These are phyloP conservation scores for Otus sunia DNA, from an alignment of 2,113 vertebrate genomes.

Conservation along the genomic window DNA sequence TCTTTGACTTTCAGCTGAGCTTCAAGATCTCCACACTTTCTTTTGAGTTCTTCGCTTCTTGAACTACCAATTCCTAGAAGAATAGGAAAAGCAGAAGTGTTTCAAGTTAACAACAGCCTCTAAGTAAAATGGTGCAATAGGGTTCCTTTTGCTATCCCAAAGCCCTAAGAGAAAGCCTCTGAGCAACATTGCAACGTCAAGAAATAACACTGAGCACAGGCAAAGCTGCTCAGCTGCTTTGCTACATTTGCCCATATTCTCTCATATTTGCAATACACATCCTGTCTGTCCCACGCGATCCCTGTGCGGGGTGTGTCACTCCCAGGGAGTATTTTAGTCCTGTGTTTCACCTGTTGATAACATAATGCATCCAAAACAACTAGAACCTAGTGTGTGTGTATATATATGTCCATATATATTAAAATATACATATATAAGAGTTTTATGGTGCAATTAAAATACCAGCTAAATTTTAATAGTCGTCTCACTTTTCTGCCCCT, in stretches of 20 bases:
- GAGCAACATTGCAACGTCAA: neutral
- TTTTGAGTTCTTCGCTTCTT: constrained; percentile 83
- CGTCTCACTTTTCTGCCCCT: neutral
- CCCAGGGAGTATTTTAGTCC: neutral
- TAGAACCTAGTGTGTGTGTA: neutral
- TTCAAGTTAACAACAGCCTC: neutral
- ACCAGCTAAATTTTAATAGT: neutral
- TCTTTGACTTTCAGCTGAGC: constrained; percentile 88
- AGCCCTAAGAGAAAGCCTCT: neutral
- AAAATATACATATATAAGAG: neutral
- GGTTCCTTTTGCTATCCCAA: neutral
- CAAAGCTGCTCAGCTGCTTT: neutral
- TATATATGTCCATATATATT: neutral
- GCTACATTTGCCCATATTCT: neutral
- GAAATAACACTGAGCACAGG: neutral
- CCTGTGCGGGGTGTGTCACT: neutral
- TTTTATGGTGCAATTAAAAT: neutral
- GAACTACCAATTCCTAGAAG: constrained; percentile 69
- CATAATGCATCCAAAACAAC: neutral
- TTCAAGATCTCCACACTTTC: constrained; percentile 90
- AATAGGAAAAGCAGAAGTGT: neutral
- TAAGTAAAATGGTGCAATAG: neutral
- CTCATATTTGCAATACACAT: neutral
- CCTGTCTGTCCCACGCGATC: neutral
- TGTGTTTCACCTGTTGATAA: neutral